phyloP scores from a whole-genome alignment of 30 jellyfish, hydroid and myxozoan species.

The Hydractinia symbiolongicarpus region DNA sequence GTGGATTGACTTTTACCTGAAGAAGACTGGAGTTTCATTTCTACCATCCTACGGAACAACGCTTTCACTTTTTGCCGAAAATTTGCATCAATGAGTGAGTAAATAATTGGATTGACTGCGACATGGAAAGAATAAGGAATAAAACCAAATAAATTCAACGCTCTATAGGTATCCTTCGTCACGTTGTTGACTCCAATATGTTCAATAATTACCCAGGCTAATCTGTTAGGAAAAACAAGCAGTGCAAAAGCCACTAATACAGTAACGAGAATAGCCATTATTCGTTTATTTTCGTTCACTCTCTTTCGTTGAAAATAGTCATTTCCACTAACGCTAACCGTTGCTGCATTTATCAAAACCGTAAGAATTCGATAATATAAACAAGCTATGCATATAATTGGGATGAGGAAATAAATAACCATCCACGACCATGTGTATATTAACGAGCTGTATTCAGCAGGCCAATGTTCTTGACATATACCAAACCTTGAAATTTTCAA shows the following conservation, averaged over 20 bases:
- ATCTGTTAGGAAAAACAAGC: slow-evolving; percentile 13
- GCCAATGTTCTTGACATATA: not conserved
- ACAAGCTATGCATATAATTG: not conserved
- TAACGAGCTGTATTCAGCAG: not conserved
- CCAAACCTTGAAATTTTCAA: not conserved
- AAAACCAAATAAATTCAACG: not conserved
- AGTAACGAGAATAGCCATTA: not conserved
- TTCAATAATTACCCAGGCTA: not conserved
- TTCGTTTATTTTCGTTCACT: not conserved
- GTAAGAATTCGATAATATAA: not conserved
- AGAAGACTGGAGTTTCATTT: no score
- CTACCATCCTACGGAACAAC: not conserved
- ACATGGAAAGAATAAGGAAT: slow-evolving; percentile 4
- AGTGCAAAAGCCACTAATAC: not conserved
- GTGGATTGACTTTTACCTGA: no score
- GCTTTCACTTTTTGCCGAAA: not conserved
- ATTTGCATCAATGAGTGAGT: not conserved
- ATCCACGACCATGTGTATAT: slow-evolving; percentile 2
- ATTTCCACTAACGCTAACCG: not conserved
- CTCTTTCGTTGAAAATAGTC: not conserved
- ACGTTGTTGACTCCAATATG: not conserved
- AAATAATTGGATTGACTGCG: not conserved
- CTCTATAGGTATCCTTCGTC: not conserved
- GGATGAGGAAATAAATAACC: not conserved
- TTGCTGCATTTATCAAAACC: not conserved